Conservation (phyloP, 2,113 vertebrate genomes). For the Myanophis thanlyinensis region DNA sequence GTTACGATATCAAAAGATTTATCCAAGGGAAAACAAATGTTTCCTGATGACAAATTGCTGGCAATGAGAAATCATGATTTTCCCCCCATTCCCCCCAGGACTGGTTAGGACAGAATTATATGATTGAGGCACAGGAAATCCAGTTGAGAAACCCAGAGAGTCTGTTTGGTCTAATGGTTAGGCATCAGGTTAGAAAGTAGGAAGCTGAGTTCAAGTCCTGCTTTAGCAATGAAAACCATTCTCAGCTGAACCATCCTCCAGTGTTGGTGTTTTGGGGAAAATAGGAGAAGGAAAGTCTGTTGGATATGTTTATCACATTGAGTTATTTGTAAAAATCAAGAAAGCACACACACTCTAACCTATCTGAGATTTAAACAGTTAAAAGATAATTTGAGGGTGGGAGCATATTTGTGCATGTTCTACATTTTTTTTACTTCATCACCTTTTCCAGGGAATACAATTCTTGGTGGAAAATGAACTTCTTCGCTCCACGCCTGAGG, state of each 20-base stretch:
- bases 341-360: neutral
- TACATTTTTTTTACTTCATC: rapidly evolving
- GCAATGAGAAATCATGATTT: neutral
- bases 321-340: neutral
- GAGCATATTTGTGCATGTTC: neutral
- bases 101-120: neutral
- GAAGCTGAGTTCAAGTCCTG: neutral
- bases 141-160: neutral
- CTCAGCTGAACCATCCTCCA: neutral
- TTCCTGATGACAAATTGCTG: neutral
- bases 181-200: neutral
- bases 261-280: neutral
- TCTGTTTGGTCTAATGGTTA: neutral
- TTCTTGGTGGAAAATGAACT: slow-evolving; percentile 89
- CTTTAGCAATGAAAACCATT: neutral
- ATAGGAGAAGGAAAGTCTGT: neutral
- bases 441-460: slow-evolving; percentile 77
- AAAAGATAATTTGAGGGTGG: neutral
- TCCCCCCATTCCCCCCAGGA: neutral
- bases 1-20: neutral
- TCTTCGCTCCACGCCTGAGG: slow-evolving; percentile 83
- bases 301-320: too few species aligned
- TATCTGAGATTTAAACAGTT: neutral
- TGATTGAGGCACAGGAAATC: neutral
- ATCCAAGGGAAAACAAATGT: neutral